Base-by-base conservation (phyloP, 2,113 vertebrate genomes). In the Peromyscus maniculatus region DNA sequence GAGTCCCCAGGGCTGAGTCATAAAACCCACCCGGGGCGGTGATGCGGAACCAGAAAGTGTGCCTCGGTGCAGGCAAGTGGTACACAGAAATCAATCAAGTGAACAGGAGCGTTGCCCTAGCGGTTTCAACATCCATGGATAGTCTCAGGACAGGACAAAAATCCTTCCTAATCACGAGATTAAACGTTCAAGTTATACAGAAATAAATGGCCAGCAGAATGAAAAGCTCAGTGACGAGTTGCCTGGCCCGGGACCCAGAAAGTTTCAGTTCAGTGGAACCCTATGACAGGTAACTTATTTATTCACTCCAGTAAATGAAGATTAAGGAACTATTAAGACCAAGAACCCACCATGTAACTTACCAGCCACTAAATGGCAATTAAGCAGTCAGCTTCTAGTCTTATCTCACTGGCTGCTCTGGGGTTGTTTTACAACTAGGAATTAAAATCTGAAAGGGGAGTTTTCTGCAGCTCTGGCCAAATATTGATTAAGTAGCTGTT, bases 401-500 rank as follows among this genome's bases (percentile, higher is more conserved):
- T 99, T 99, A 99, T 99, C 98, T 99, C 98, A 97, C 98, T 98
- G 98, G 99, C 98, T 98, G 98, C 98, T 98, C 98, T 97, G 93
- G 97, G 97, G 98, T 98, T 99, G 99, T 99, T 99, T 99, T 99
- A 99, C 99, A 99, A 99, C 98, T 96, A 98, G 99, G 99, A 99
- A 99, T 99, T 99, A 99, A 99, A 99, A 99, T 99, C 98, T 99
- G 99, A 99, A 99, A 99, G 99, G 99, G 98, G 98, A 98, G 99
- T 99, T 99, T 99, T 99, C 98, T 99, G 98, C 98, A 98, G 98
- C 98, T 98, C 99, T 99, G 99, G 99, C 99, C 99, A 99, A 99
- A 99, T 99, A 99, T 99, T 99, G 99, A 99, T 99, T 99, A 99
- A 99, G 99, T 99, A 99, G 99, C 99, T 99, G 99, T 99, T 99